These are phyloP conservation scores for Dasypolia templi DNA, from an alignment of 2,888 invertebrate species.

Conservation along the genomic window DNA sequence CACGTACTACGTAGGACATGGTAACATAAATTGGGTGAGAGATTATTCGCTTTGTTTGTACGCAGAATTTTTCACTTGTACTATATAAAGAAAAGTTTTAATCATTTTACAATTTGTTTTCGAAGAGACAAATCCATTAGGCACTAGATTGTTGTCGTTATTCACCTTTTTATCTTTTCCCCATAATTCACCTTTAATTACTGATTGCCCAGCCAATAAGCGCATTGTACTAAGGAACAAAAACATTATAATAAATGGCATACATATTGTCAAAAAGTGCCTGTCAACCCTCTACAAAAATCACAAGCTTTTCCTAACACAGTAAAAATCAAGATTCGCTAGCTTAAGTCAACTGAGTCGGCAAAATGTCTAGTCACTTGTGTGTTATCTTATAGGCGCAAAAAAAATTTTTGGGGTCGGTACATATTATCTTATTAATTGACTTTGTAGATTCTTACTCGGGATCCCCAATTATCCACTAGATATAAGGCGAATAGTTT, in stretches of 20 bases:
- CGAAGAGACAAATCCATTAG: too few relatives aligned
- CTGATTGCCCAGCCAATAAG: background rate
- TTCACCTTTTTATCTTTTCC: too few relatives aligned
- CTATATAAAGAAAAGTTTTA: background rate
- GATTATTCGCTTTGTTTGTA: constrained; percentile 8
- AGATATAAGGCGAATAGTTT: constrained; percentile 26
- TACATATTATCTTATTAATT: constrained; percentile 47
- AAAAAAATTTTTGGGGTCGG: constrained; percentile 33
- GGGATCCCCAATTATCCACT: constrained; percentile 33
- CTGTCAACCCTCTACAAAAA: background rate
- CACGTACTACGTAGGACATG: constrained; percentile 22
- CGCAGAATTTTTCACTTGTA: background rate
- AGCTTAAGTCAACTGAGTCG: constrained; percentile 39
- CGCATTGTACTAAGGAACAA: background rate
- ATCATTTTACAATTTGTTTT: background rate
- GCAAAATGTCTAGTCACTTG: constrained; percentile 38
- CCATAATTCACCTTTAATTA: background rate
- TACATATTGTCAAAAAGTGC: background rate
- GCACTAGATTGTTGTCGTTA: too few relatives aligned
- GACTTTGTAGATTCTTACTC: constrained; percentile 31
- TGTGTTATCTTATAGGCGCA: constrained; percentile 49
- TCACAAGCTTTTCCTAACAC: constrained; percentile 13
- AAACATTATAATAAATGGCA: background rate
- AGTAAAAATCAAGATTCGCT: constrained; percentile 20
- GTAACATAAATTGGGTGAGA: constrained; percentile 26